These are phyloP conservation scores for Yponomeuta plumbellus DNA, from an alignment of 2,888 invertebrate species.

Conservation along the genomic window DNA sequence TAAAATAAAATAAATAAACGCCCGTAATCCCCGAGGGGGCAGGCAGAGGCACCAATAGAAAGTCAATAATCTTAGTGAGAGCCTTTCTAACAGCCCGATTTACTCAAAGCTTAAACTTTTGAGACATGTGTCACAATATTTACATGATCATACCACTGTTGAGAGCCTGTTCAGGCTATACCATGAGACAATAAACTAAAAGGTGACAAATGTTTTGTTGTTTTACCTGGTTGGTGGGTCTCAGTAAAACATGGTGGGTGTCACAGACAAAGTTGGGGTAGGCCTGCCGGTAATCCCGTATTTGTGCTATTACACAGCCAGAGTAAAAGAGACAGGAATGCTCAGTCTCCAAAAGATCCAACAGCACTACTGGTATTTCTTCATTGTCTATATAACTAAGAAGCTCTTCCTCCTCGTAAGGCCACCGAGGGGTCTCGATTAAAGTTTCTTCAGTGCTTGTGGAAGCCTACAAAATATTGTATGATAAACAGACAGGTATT, in stretches of 20 bases:
- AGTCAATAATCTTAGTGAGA: too few species aligned
- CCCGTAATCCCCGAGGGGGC: too few species aligned
- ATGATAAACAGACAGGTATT: background rate
- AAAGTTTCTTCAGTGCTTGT: slow-evolving; percentile 78
- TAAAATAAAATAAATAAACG: too few species aligned
- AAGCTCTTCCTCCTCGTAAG: slow-evolving; percentile 93
- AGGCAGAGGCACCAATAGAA: too few species aligned
- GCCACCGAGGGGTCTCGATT: slow-evolving; percentile 87
- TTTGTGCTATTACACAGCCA: slow-evolving; percentile 93
- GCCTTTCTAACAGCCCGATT: too few species aligned
- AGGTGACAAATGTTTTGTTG: too few species aligned
- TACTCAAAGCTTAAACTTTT: too few species aligned
- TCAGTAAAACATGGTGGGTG: slow-evolving; percentile 90
- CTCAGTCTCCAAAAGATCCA: slow-evolving; percentile 89
- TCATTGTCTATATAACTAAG: slow-evolving; percentile 93
- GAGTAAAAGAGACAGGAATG: slow-evolving; percentile 92
- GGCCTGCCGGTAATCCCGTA: slow-evolving; percentile 91
- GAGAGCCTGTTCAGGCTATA: too few species aligned
- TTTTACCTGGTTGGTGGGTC: slow-evolving; percentile 88
- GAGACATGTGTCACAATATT: too few species aligned
- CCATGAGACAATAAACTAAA: too few species aligned
- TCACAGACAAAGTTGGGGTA: slow-evolving; percentile 87
- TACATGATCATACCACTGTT: too few species aligned
- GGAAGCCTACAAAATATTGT: slow-evolving; percentile 33
- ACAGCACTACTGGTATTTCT: slow-evolving; percentile 90